phyloP scores from a whole-genome alignment of 2,888 invertebrate genomes.

The Morpho deidamia region DNA sequence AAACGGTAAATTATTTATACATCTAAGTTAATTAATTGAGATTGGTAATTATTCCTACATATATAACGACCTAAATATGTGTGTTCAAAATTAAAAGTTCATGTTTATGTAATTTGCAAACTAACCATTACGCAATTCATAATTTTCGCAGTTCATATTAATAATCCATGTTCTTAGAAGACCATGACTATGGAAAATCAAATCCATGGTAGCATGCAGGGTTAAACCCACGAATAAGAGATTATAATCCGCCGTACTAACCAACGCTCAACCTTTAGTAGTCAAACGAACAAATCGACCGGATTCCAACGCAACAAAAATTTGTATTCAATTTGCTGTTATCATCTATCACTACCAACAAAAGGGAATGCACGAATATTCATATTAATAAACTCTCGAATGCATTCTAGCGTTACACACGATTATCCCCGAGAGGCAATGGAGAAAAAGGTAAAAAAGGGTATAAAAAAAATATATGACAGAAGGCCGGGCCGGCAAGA shows the following conservation, averaged over 20 bases:
- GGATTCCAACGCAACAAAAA: neutral
- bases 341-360: slow-evolving; percentile 21
- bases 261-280: slow-evolving; percentile 26
- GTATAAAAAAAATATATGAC: slow-evolving; percentile 38
- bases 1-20: no score
- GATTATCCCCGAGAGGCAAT: slow-evolving; percentile 50
- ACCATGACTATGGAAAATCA: slow-evolving; percentile 46
- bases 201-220: slow-evolving; percentile 67
- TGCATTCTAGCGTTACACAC: slow-evolving; percentile 66
- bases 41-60: no score
- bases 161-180: slow-evolving; percentile 71
- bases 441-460: slow-evolving; percentile 25
- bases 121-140: no score
- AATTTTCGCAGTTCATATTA: no score
- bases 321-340: slow-evolving; percentile 17
- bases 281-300: slow-evolving; percentile 24
- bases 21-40: no score
- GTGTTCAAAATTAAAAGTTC: no score
- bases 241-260: slow-evolving; percentile 8
- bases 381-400: slow-evolving; percentile 56
- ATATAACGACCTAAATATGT: no score
- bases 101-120: no score
- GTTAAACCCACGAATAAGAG: slow-evolving; percentile 41
- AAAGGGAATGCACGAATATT: slow-evolving; percentile 44
- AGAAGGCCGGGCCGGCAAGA: slow-evolving; percentile 42